Base-by-base conservation (phyloP, 2,888 invertebrate genomes). In the Cryptus armator region DNA sequence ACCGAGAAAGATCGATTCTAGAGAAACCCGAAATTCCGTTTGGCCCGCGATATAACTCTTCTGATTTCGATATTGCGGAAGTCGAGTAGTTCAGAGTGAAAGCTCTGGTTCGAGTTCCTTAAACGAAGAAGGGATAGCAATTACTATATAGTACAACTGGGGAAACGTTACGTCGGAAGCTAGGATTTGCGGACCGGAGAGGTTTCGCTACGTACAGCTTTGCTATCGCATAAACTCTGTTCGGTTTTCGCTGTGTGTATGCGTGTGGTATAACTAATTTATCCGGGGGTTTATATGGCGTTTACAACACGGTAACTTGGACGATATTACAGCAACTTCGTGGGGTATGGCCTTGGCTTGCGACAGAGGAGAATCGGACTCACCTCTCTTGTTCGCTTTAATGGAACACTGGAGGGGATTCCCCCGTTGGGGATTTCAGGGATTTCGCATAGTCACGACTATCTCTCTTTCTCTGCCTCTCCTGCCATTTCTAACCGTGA, bases 301-400 rank as follows among this genome's bases (percentile, higher is more conserved):
- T 75, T 84, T 84, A 81, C 84, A 81, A 70, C 68, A 46, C 24
- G 68, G 62, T 78, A 84, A 81, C 72, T 84, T 70, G 44, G 59
- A 46, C 59, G 71, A 81, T 81, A 81, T 84, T 84, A 81, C 81
- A 84, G 62, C 51, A 56, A 53, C 84, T 77, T 29, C 12, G 29
- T 46, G 53, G 78, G 81, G 78, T 74, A n/a, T 74, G 68, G 16
- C 70, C 67, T 64, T 68, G 64, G 64, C 74, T 84, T 62, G 72
- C 62, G 62, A 71, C 71, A 77, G 62, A 24, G 44, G 70, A 78
- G 46, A 68, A 74, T 19, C 68, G 29, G 56, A 24, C 48, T 64
- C 70, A 51, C 29, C 78, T 16, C 51, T 71, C 59, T 77, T n/a
- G 56, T 16, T 67, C 76, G 46, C 68, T 68, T 68, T 77, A 81